Evolutionary conservation across 2,888 invertebrate species (phyloP).

Genomic region (Perdita meconis): DNA sequence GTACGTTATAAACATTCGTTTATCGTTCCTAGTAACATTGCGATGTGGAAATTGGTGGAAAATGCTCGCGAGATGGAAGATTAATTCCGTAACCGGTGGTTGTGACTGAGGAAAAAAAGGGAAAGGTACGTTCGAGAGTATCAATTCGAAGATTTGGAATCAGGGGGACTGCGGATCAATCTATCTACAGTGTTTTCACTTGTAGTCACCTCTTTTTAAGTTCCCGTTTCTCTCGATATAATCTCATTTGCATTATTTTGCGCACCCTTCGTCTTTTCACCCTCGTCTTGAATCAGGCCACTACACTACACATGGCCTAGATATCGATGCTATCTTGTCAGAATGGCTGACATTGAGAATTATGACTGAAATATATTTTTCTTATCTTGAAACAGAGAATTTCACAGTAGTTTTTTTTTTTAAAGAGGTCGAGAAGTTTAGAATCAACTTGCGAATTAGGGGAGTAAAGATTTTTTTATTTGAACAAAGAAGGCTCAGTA

Average conservation of each 20-base stretch:
- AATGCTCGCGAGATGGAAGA: conserved; percentile 20
- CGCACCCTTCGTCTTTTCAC: conserved; percentile 62
- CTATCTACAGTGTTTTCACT: conserved; percentile 67
- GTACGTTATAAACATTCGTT: not conserved
- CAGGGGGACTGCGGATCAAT: conserved; percentile 60
- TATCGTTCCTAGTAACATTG: conserved; percentile 2
- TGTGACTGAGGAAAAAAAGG: conserved; percentile 22
- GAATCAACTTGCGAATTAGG: no score
- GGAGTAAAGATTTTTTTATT: no score
- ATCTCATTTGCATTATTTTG: conserved; percentile 73
- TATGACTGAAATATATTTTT: conserved; percentile 6
- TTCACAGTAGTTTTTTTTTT: conserved; percentile 2
- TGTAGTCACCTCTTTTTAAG: conserved; percentile 50
- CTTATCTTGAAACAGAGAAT: not conserved
- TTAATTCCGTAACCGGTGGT: conserved; percentile 26
- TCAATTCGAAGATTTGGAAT: conserved; percentile 63
- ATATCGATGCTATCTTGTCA: conserved; percentile 63
- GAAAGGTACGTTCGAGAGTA: conserved; percentile 52
- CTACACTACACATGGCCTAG: conserved; percentile 54
- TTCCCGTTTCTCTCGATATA: conserved; percentile 34
- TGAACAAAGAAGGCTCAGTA: no score
- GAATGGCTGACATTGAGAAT: conserved; percentile 18
- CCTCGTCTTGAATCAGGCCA: conserved; percentile 45
- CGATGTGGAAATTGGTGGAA: conserved; percentile 3
- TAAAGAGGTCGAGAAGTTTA: no score